Conservation (phyloP, 2,797 vertebrate genomes). For the Enteromius unitaeniatus region DNA sequence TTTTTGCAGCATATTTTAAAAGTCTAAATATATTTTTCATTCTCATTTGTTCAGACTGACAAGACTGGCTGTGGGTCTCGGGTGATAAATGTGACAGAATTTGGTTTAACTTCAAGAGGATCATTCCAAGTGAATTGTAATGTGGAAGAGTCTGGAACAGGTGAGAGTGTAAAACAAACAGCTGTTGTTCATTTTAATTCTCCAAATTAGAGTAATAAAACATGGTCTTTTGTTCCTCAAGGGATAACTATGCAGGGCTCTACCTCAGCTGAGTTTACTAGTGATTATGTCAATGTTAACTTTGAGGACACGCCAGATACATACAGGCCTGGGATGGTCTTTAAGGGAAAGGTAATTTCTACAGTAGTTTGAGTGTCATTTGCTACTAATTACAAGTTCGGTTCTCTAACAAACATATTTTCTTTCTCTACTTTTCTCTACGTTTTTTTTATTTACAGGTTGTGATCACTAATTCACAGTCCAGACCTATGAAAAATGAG, state of each 20-base stretch:
- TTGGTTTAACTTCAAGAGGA: constrained; percentile 60
- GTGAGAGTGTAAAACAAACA: constrained; percentile 63
- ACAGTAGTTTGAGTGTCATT: too few species aligned
- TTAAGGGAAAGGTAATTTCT: constrained; percentile 72
- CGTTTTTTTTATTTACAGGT: constrained; percentile 72
- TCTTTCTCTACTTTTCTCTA: constrained; percentile 22
- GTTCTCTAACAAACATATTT: background rate
- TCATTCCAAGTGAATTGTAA: constrained; percentile 68
- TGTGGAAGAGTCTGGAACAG: constrained; percentile 79
- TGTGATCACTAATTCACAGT: constrained; percentile 72
- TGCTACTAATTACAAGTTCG: too few species aligned
- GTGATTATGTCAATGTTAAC: constrained; percentile 49
- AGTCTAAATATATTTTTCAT: background rate
- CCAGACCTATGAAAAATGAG: constrained; percentile 71
- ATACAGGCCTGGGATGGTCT: constrained; percentile 71
- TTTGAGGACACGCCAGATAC: constrained; percentile 66
- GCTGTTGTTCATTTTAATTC: background rate
- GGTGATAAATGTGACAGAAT: constrained; percentile 67
- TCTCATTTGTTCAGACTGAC: constrained; percentile 72
- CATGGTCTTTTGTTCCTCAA: constrained; percentile 49
- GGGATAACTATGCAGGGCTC: constrained; percentile 67
- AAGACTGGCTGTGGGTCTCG: constrained; percentile 75
- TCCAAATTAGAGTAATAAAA: background rate
- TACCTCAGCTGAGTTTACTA: constrained; percentile 48
- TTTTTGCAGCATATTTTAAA: too few species aligned